These are phyloP conservation scores for Drosophila acutilabella DNA, from an alignment of 2,888 invertebrate species.

Conservation along the genomic window DNA sequence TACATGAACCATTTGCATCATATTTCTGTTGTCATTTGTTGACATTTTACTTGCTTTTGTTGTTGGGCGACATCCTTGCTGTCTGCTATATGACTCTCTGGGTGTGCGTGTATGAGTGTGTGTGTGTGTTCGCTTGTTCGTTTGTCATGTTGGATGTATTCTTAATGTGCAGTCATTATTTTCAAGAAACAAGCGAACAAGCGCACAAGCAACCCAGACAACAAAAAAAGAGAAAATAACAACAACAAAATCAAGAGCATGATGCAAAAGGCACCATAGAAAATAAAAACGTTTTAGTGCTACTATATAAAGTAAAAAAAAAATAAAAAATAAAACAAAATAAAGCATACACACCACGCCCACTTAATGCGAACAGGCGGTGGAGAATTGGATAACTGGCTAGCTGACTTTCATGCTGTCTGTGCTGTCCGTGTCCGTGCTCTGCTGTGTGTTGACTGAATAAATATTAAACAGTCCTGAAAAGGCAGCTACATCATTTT, in stretches of 20 bases:
- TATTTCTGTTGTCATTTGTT: constrained; percentile 83
- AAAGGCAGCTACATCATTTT: constrained; percentile 48
- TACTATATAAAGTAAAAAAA: constrained; percentile 16
- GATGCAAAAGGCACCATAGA: constrained; percentile 56
- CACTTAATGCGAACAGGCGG: constrained; percentile 34
- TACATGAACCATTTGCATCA: constrained; percentile 83
- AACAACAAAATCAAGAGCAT: constrained; percentile 28
- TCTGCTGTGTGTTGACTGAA: constrained; percentile 31
- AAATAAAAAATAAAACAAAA: too few species aligned
- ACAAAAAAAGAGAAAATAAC: constrained; percentile 44
- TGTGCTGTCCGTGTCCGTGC: too few species aligned
- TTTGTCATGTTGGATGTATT: constrained; percentile 62
- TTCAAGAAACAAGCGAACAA: constrained; percentile 77
- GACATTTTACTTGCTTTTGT: constrained; percentile 76
- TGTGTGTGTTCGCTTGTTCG: constrained; percentile 34
- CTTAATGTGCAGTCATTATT: constrained; percentile 81
- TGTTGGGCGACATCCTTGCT: constrained; percentile 22
- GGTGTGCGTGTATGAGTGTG: constrained; percentile 19
- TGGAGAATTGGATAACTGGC: constrained; percentile 23
- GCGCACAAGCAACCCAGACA: constrained; percentile 56
- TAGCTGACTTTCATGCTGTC: constrained; percentile 16
- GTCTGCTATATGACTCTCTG: not conserved
- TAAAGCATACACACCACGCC: constrained; percentile 36
- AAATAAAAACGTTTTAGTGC: constrained; percentile 60
- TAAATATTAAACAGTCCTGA: constrained; percentile 47